Percentiles rank a stretch among this genome's conserved stretches.
Conservation (phyloP, 2,797 vertebrate genomes). For the Phalanger gymnotis region DNA sequence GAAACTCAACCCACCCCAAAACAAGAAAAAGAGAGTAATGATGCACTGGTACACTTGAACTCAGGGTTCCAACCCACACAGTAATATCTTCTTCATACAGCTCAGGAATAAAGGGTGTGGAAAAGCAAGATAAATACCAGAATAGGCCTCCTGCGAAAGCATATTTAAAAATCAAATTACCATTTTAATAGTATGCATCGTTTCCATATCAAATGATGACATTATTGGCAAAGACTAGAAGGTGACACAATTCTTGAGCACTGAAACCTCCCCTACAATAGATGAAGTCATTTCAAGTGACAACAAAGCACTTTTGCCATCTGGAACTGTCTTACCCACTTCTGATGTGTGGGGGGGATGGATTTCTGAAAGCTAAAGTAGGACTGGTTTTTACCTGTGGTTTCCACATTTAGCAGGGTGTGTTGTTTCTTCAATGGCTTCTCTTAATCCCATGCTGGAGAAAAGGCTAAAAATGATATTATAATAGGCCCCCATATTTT, state of each 20-base stretch:
- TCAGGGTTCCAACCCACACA: not conserved
- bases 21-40: not conserved
- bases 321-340: not conserved
- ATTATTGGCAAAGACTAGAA: constrained; percentile 79
- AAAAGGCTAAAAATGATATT: not conserved
- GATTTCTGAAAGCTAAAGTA: constrained; percentile 37
- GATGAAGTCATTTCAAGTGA: constrained; percentile 59
- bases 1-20: constrained; percentile 29
- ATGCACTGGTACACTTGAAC: constrained; percentile 21
- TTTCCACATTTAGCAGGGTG: not conserved
- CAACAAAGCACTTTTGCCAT: constrained; percentile 59
- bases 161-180: constrained; percentile 82
- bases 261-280: constrained; percentile 65
- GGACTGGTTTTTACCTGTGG: not conserved
- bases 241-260: constrained; percentile 67
- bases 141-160: constrained; percentile 74
- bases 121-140: constrained; percentile 80
- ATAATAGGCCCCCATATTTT: not conserved
- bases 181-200: constrained; percentile 76
- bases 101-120: constrained; percentile 71
- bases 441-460: not conserved
- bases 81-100: constrained; percentile 41
- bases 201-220: constrained; percentile 81
- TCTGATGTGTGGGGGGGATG: constrained; percentile 1
- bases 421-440: not conserved